Base-by-base conservation (phyloP, 2,113 vertebrate genomes). In the Fukomys damarensis region DNA sequence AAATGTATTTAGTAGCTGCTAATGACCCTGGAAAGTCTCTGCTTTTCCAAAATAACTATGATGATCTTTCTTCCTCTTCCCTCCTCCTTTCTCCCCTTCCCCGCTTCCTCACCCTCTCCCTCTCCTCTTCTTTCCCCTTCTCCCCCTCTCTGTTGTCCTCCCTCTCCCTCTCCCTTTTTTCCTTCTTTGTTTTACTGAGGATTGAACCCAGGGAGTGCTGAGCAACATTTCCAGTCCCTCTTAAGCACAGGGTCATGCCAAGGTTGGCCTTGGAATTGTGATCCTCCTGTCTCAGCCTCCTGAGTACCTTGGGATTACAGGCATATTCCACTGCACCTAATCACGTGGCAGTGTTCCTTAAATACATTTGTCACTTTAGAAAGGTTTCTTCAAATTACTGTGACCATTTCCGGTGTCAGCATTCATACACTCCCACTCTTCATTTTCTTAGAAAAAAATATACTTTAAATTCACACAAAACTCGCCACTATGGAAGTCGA, bases 381-480 rank as follows among this genome's bases (percentile, higher is more conserved):
- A 90, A 89, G 35, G 83, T 38, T 19, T 49, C 28, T 20, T 41
- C 12, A 80, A 80, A n/a, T 66, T 59, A 61, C 46, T 38, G 58
- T 43, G n/a, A 82, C 16, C 82, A 79, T 4, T 59, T 91, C n/a
- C 66, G 4, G 12, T 86, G 49, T 86, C 79, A 80, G 16, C 17
- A 32, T 81, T 88, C 59, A 46, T 61, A 80, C 32, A 49, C 26
- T 91, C n/a, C 95, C 72, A 93, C 41, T 97, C 19, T 58, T 90
- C 43, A 13, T 79, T 89, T 79, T 80, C 66, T 52, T 61, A 49
- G 46, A 91, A 80, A 86, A 81, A 76, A 43, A n/a, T 11, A 9
- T 14, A 17, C 0, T 6, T 74, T 74, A n/a, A n/a, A n/a, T n/a
- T n/a, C n/a, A n/a, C n/a, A n/a, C n/a, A n/a, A n/a, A n/a, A n/a